A percentile compares a stretch with the other conserved stretches of the same genome.
These are phyloP conservation scores for Halichoeres trimaculatus DNA, from an alignment of 2,113 vertebrate species.

Conservation along the genomic window DNA sequence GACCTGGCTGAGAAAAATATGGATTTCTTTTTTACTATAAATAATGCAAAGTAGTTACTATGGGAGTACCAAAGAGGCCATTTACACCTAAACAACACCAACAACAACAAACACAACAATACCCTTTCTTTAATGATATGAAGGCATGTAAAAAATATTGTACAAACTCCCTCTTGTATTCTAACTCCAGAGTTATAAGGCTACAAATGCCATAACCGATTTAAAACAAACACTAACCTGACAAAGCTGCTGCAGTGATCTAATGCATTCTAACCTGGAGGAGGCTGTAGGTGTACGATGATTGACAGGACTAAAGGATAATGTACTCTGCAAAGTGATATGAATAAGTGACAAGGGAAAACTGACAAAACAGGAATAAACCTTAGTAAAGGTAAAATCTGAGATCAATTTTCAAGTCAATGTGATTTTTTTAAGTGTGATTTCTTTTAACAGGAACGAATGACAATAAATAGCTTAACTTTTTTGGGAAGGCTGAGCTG, in stretches of 20 bases:
- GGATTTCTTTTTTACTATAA: too few relatives aligned
- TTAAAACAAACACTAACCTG: not conserved
- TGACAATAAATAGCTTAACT: not conserved
- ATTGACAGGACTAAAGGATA: constrained; percentile 32
- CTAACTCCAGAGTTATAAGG: not conserved
- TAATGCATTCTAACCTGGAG: constrained; percentile 21
- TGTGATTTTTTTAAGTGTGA: not conserved
- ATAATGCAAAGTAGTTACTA: too few relatives aligned
- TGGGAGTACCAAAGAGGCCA: too few relatives aligned
- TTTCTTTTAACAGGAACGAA: constrained; percentile 11
- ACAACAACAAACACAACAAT: too few relatives aligned
- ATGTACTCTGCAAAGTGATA: constrained; percentile 1
- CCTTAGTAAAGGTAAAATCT: constrained; percentile 25
- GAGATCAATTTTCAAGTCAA: constrained; percentile 35
- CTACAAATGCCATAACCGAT: not conserved
- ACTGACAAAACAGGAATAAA: constrained; percentile 21
- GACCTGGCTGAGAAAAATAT: too few relatives aligned
- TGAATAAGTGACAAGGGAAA: constrained; percentile 20
- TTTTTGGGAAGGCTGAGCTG: not conserved
- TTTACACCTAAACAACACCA: too few relatives aligned
- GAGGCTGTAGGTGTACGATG: constrained; percentile 13
- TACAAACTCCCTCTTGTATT: not conserved
- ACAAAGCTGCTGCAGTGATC: not conserved
- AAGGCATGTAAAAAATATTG: not conserved
- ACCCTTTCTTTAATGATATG: too few relatives aligned